phyloP scores from a whole-genome alignment of 2,113 vertebrate genomes.

The Muntiacus muntjak region DNA sequence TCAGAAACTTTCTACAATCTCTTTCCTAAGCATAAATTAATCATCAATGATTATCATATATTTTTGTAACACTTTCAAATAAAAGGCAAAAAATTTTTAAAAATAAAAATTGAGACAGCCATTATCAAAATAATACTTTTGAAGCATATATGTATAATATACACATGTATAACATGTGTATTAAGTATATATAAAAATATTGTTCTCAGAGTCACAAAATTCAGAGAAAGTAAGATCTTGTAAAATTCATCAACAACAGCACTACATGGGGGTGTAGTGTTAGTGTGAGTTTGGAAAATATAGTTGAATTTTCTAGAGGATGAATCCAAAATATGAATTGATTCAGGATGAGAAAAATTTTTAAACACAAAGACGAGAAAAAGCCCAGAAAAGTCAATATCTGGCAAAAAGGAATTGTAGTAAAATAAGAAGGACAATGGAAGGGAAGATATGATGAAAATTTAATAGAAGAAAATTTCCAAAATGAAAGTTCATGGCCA shows the following conservation, averaged over 20 bases:
- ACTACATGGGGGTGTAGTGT: background rate
- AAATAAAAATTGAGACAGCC: background rate
- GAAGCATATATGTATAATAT: background rate
- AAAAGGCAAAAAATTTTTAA: background rate
- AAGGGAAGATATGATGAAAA: too few relatives aligned
- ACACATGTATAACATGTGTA: background rate
- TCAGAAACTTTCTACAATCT: background rate
- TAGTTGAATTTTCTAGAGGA: too few relatives aligned
- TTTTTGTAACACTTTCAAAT: background rate
- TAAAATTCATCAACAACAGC: background rate
- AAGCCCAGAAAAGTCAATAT: too few relatives aligned
- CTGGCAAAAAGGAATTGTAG: too few relatives aligned
- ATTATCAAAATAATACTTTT: background rate
- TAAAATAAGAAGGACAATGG: too few relatives aligned
- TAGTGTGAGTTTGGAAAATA: background rate
- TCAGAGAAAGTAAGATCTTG: background rate
- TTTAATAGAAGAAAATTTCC: too few relatives aligned
- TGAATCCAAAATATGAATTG: too few relatives aligned
- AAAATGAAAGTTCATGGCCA: too few relatives aligned
- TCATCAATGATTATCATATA: background rate
- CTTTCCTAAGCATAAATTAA: background rate
- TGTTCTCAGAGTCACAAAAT: background rate
- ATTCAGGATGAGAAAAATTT: too few relatives aligned
- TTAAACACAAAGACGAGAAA: too few relatives aligned
- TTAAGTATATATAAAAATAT: background rate